A percentile compares a stretch with the other conserved stretches of the same genome.
These are phyloP conservation scores for Spisula subtruncata DNA, from an alignment of 2,888 invertebrate species.

Conservation along the genomic window DNA sequence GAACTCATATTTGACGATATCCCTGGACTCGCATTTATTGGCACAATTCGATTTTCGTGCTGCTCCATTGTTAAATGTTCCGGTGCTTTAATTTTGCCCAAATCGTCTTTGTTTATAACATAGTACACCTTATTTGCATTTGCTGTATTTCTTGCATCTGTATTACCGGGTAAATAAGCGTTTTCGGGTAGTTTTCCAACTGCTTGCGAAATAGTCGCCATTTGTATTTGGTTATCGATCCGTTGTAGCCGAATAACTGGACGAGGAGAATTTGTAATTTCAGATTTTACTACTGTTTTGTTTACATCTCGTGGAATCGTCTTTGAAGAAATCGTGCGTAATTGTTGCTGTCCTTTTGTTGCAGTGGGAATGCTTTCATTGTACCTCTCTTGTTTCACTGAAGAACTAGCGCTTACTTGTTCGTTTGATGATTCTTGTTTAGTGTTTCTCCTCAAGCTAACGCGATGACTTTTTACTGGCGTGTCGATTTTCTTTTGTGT, in stretches of 20 bases:
- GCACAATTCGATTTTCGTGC: background rate
- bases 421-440: background rate
- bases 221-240: background rate
- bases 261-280: background rate
- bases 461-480: background rate
- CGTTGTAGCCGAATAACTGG: slow-evolving; percentile 24
- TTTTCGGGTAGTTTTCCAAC: background rate
- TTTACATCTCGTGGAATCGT: background rate
- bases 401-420: background rate
- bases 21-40: background rate
- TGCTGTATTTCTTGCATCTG: background rate
- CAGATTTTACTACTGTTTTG: background rate
- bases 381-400: background rate
- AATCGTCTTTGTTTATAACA: slow-evolving; percentile 26
- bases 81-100: background rate
- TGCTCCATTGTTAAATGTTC: background rate
- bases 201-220: background rate
- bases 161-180: too few relatives aligned
- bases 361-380: background rate
- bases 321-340: background rate
- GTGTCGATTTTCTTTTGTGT: background rate
- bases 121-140: slow-evolving; percentile 30
- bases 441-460: background rate
- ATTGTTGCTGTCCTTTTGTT: background rate
- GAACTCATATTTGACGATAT: background rate